Evolutionary conservation across 2,888 invertebrate genomes (phyloP).

Genomic region (Ophioninae sp.): DNA sequence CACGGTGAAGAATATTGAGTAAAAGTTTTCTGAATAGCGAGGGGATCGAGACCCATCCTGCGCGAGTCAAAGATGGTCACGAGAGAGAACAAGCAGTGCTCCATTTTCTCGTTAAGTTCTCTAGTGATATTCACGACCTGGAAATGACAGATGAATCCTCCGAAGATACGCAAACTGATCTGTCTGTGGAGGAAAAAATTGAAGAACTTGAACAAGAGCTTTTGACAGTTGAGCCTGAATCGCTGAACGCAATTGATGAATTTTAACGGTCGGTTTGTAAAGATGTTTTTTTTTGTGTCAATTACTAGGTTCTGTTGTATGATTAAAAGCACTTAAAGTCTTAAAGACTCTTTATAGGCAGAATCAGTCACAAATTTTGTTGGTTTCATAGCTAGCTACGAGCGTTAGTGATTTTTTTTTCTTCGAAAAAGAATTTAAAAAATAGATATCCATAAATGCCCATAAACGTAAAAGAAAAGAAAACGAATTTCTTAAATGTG

Average conservation of each 20-base stretch:
- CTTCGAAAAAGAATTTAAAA: no score
- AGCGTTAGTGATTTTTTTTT: no score
- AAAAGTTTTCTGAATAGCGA: conserved; percentile 1
- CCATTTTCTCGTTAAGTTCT: conserved; percentile 43
- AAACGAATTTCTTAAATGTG: no score
- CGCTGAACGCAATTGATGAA: not conserved
- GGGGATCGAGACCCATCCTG: conserved; percentile 26
- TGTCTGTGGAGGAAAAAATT: not conserved
- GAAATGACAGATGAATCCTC: conserved; percentile 14
- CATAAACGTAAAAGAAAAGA: no score
- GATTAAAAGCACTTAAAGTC: not conserved
- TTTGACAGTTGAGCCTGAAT: conserved; percentile 36
- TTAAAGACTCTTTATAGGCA: no score
- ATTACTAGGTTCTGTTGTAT: not conserved
- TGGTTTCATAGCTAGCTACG: no score
- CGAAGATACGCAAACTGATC: not conserved
- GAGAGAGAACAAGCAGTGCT: conserved; percentile 27
- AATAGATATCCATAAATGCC: no score
- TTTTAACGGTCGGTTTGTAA: not conserved
- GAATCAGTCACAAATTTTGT: no score
- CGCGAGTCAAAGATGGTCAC: conserved; percentile 32
- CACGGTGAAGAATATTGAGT: no score
- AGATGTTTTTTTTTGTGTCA: not conserved
- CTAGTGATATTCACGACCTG: conserved; percentile 41
- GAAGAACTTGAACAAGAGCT: conserved; percentile 41